Conservation (phyloP, 2,113 vertebrate genomes). For the Ardeotis arabs region DNA sequence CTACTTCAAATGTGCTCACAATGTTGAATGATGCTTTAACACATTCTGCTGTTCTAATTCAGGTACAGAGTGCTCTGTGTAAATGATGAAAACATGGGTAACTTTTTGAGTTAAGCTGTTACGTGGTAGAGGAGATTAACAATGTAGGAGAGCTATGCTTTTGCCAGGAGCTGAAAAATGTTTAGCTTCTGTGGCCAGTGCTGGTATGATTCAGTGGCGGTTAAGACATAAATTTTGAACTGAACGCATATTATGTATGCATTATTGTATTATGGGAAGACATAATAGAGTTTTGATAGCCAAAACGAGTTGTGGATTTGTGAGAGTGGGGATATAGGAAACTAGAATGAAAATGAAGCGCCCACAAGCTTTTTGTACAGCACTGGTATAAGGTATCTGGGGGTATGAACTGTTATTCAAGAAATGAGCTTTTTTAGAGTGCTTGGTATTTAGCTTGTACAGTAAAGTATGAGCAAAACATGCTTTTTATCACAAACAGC, state of each 20-base stretch:
- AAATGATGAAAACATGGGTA: neutral
- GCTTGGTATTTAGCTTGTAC: neutral
- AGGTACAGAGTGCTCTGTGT: slow-evolving; percentile 77
- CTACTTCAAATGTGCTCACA: slow-evolving; percentile 93
- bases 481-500: neutral
- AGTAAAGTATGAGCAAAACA: neutral
- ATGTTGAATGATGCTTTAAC: slow-evolving; percentile 98
- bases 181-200: neutral
- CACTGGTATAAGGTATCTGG: neutral
- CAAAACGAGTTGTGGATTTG: neutral
- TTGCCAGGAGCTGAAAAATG: neutral
- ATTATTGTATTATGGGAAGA: neutral
- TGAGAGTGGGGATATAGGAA: neutral
- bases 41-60: slow-evolving; percentile 96
- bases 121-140: rapidly evolving
- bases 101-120: neutral
- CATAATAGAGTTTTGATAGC: neutral
- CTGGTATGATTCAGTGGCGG: neutral
- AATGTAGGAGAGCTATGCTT: neutral
- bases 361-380: neutral
- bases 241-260: neutral
- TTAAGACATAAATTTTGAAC: neutral
- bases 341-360: neutral
- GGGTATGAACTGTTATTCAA: neutral
- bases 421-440: neutral